These are phyloP conservation scores for Acanthiza pusilla DNA, from an alignment of 2,797 vertebrate genomes.

Conservation along the genomic window DNA sequence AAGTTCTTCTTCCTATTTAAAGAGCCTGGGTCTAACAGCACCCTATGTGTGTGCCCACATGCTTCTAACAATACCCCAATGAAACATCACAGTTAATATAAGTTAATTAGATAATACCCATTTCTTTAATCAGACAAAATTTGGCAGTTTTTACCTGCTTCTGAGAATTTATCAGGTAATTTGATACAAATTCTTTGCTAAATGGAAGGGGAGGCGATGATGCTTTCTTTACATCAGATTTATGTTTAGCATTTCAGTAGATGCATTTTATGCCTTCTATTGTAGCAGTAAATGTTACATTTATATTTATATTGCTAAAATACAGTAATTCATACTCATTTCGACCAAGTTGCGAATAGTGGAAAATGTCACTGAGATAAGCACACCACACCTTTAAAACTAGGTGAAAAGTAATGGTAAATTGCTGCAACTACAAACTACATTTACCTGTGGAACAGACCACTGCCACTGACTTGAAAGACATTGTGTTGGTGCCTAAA, in stretches of 20 bases:
- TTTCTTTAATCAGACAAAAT: background rate
- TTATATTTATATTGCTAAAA: background rate
- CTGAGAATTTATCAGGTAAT: background rate
- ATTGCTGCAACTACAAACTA: background rate
- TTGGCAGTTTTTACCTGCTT: background rate
- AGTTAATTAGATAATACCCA: background rate
- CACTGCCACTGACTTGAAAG: constrained; percentile 78
- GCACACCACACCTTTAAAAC: background rate
- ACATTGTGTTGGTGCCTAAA: constrained; percentile 76
- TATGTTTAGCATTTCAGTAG: background rate
- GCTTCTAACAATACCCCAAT: background rate
- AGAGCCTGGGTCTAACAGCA: background rate
- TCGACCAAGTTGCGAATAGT: background rate
- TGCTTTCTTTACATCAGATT: background rate
- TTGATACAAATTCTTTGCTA: background rate
- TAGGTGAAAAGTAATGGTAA: background rate
- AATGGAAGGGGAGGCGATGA: background rate
- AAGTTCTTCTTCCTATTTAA: background rate
- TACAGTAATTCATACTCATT: background rate
- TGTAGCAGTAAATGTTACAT: background rate
- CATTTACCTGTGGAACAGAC: constrained; percentile 77
- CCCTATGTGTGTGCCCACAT: accelerated
- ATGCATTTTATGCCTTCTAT: background rate
- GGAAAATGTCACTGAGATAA: background rate
- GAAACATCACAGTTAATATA: background rate